phyloP scores from a whole-genome alignment of 2,888 invertebrate genomes.

The Phragmatobia fuliginosa region DNA sequence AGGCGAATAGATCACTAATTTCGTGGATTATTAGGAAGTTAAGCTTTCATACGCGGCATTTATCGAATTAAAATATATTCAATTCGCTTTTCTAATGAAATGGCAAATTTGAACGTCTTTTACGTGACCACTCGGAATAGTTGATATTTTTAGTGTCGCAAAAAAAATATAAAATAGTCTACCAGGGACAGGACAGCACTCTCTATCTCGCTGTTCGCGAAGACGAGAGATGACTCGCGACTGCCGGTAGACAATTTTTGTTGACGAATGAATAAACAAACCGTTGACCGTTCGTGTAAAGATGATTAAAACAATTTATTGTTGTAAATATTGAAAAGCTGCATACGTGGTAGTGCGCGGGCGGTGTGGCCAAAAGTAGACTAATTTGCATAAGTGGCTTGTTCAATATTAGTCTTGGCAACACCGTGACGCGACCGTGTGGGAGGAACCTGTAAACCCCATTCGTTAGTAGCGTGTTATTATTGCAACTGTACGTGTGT shows the following conservation, averaged over 20 bases:
- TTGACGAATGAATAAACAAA: constrained; percentile 57
- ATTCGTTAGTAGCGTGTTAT: constrained; percentile 65
- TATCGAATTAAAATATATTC: neutral
- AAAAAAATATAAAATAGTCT: too few relatives aligned
- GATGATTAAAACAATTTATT: constrained; percentile 61
- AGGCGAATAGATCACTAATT: neutral
- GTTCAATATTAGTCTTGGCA: constrained; percentile 23
- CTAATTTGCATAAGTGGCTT: constrained; percentile 13
- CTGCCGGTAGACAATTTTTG: constrained; percentile 23
- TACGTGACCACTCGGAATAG: too few relatives aligned
- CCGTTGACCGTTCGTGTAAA: constrained; percentile 45
- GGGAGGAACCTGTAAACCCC: constrained; percentile 71
- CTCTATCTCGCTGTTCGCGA: neutral
- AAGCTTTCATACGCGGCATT: constrained; percentile 1
- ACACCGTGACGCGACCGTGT: constrained; percentile 30
- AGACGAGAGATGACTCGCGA: neutral
- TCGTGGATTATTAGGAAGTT: neutral
- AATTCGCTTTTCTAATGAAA: constrained; percentile 4
- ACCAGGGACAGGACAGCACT: neutral
- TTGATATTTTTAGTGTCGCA: neutral
- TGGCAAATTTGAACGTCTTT: too few relatives aligned
- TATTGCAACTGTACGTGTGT: constrained; percentile 42
- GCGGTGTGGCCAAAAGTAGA: constrained; percentile 32
- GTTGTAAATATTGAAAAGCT: constrained; percentile 69
- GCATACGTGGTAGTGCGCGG: constrained; percentile 44